Evolutionary conservation across 2,797 vertebrate genomes (phyloP), one percentile per base, ranked within the genome.

Genomic region (Oryzias sinensis): DNA sequence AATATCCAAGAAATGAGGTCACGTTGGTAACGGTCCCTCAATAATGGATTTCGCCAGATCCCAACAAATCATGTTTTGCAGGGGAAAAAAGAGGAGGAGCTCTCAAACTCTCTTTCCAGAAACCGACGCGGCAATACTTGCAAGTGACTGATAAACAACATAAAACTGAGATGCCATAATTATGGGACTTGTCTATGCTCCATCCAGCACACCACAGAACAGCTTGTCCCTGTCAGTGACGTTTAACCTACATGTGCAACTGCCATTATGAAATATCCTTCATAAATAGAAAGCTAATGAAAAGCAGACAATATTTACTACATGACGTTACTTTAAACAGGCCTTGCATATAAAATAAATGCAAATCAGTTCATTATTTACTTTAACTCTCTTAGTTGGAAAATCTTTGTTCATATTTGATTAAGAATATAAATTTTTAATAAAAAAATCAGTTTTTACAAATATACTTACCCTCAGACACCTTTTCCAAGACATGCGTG

Each of bases 401-500:
- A 37, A 37, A 3, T 11, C 1, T 2, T 37, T 11, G 13, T 3
- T 37, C 33, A 37, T 3, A 27, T 27, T 27, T 27, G 6, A 27
- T 27, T 37, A 37, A 37, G 3, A 11, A 4, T 13, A 11, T 11
- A 4, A 9, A 13, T 37, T 11, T 37, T 37, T 11, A 13, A 37
- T 9, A 37, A 37, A 13, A 37, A 37, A 11, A 2, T 9, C 29
- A 4, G 33, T 37, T 37, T 27, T 37, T 37, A 37, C 33, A 11
- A 37, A 37, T 43, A 53, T 13, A 37, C 90, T 72, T 72, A 96
- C 95, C 95, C 72, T 95, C 94, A 50, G 93, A 92, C n/a, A 96
- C 95, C 70, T 84, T 90, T 60, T 96, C 95, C 49, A 96, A 79
- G 76, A 96, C 81, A 11, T 93, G 93, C 4, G 95, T 96, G 67